These are phyloP conservation scores for Octomys mimax DNA, from an alignment of 2,797 vertebrate species.

Conservation along the genomic window DNA sequence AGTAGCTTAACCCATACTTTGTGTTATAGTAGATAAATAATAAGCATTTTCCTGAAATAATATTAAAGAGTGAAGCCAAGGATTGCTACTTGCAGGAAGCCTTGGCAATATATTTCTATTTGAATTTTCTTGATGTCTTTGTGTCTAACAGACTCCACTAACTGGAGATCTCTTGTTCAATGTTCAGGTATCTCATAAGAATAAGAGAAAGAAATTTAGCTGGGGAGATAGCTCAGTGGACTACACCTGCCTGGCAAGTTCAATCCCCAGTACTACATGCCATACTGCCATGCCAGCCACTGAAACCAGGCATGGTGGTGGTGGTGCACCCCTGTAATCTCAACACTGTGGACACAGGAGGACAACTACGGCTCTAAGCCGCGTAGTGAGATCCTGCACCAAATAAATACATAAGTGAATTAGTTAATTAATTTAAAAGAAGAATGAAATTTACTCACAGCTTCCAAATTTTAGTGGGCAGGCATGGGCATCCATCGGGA, in stretches of 20 bases:
- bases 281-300: too few species aligned
- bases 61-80: background rate
- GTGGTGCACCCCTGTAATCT: too few species aligned
- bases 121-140: conserved; percentile 1
- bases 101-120: background rate
- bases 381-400: too few species aligned
- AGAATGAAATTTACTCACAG: conserved; percentile 93
- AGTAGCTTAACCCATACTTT: background rate
- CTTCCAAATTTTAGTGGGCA: conserved; percentile 99
- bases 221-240: too few species aligned
- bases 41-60: background rate
- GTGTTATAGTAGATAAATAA: background rate
- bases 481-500: conserved; percentile 99
- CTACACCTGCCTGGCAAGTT: too few species aligned
- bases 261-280: too few species aligned
- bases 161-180: background rate
- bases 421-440: too few species aligned
- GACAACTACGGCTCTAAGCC: too few species aligned
- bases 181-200: background rate
- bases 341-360: too few species aligned
- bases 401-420: too few species aligned
- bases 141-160: background rate
- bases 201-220: background rate
- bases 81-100: background rate
- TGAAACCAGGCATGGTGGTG: too few species aligned